A percentile compares a stretch with the other conserved stretches of the same genome.
phyloP scores from a whole-genome alignment of 2,113 vertebrate genomes.

The Anolis carolinensis region DNA sequence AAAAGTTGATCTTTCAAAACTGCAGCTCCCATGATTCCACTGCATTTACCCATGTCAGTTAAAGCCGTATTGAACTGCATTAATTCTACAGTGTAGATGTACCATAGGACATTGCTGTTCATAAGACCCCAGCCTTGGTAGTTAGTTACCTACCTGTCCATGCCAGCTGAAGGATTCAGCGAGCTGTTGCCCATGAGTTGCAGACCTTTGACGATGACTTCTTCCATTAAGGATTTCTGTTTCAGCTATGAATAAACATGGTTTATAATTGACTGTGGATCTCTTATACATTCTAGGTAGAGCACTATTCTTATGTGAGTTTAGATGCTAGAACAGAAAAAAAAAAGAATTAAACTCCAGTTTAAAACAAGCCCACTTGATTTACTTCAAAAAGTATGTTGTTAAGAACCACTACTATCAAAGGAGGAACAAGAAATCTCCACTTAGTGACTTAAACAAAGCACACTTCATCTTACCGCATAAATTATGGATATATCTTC shows the following conservation, averaged over 20 bases:
- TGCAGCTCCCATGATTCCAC: no score
- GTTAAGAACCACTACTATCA: slow-evolving; percentile 11
- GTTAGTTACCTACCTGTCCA: neutral
- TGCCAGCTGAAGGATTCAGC: no score
- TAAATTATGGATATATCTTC: slow-evolving; percentile 35
- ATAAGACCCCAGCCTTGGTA: neutral
- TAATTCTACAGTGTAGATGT: no score
- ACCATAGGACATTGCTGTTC: neutral
- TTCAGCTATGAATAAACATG: neutral
- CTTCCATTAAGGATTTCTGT: neutral
- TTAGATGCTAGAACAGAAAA: neutral
- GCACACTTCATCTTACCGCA: slow-evolving; percentile 6
- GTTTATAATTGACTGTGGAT: slow-evolving; percentile 5
- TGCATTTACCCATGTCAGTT: no score
- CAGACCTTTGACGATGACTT: no score
- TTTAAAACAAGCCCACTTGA: slow-evolving; percentile 30
- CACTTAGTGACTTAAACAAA: slow-evolving; percentile 46
- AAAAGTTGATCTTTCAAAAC: no score
- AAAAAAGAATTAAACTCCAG: neutral
- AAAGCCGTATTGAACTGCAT: no score
- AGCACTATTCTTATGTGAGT: neutral
- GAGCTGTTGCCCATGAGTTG: no score
- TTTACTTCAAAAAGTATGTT: neutral
- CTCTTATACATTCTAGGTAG: neutral
- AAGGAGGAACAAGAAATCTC: slow-evolving; percentile 11